Percentiles rank a stretch among this genome's conserved stretches.
These are phyloP conservation scores for Ryuthela nishihirai DNA, from an alignment of 2,888 invertebrate genomes.

Conservation along the genomic window DNA sequence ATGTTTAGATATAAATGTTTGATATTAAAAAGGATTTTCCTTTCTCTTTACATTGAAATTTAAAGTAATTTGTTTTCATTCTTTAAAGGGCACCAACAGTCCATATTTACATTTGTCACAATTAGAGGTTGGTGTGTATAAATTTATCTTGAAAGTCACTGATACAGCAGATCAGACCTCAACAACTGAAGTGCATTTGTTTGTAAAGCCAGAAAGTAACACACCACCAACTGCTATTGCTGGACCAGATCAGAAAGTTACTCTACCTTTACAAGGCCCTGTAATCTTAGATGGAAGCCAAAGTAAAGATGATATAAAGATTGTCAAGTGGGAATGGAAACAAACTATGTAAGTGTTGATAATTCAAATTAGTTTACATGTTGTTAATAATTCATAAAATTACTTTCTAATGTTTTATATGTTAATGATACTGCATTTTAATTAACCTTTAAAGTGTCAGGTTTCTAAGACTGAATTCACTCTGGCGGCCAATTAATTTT, in stretches of 20 bases:
- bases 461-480: no score
- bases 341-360: conserved; percentile 60
- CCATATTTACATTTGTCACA: conserved; percentile 84
- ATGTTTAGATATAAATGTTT: no score
- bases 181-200: conserved; percentile 82
- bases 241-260: conserved; percentile 62
- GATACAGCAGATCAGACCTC: conserved; percentile 86
- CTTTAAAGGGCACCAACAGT: conserved; percentile 72
- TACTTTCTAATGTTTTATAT: neutral
- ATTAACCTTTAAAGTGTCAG: no score
- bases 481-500: no score
- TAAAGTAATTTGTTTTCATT: conserved; percentile 2
- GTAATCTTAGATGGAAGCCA: conserved; percentile 69
- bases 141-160: conserved; percentile 86
- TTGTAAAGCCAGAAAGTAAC: conserved; percentile 69
- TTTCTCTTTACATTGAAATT: no score
- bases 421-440: no score
- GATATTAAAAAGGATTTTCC: no score
- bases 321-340: conserved; percentile 78
- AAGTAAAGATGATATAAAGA: conserved; percentile 76
- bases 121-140: conserved; percentile 89
- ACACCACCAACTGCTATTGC: conserved; percentile 56
- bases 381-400: neutral
- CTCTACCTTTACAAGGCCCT: conserved; percentile 73
- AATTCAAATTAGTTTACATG: neutral